Conservation (phyloP, 1,140 invertebrate species). For the Trichomalopsis sarcophagae region DNA sequence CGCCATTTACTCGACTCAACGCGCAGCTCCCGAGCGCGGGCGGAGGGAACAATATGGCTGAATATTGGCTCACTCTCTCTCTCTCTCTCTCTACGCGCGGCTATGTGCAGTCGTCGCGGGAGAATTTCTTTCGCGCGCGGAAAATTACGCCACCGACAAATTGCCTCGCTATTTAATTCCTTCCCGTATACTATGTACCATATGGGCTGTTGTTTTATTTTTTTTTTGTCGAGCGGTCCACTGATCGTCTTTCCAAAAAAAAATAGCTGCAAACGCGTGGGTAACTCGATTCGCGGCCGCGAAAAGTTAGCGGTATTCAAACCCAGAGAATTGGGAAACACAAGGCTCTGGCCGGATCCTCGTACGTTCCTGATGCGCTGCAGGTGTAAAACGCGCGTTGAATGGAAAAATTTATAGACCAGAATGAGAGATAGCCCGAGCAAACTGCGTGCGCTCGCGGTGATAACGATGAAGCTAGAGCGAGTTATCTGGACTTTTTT, state of each 20-base stretch:
- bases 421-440: constrained; percentile 30
- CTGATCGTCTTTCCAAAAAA: not conserved
- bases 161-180: not conserved
- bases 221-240: no score
- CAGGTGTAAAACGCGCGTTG: not conserved
- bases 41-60: constrained; percentile 25
- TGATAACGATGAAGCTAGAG: constrained; percentile 19
- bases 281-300: constrained; percentile 40
- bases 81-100: not conserved
- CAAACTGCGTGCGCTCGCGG: constrained; percentile 34
- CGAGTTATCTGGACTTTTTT: constrained; percentile 1
- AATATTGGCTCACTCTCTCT: constrained; percentile 24
- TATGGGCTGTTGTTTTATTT: no score
- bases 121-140: not conserved
- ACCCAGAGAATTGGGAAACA: not conserved
- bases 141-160: not conserved
- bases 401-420: constrained; percentile 48
- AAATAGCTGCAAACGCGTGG: constrained; percentile 24
- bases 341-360: not conserved
- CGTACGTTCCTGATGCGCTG: constrained; percentile 16
- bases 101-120: not conserved
- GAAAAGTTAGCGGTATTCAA: constrained; percentile 36
- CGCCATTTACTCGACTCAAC: constrained; percentile 35
- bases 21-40: not conserved
- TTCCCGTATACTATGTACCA: no score